Conservation (phyloP, 2,113 vertebrate species). For the Macquaria ambigua region DNA sequence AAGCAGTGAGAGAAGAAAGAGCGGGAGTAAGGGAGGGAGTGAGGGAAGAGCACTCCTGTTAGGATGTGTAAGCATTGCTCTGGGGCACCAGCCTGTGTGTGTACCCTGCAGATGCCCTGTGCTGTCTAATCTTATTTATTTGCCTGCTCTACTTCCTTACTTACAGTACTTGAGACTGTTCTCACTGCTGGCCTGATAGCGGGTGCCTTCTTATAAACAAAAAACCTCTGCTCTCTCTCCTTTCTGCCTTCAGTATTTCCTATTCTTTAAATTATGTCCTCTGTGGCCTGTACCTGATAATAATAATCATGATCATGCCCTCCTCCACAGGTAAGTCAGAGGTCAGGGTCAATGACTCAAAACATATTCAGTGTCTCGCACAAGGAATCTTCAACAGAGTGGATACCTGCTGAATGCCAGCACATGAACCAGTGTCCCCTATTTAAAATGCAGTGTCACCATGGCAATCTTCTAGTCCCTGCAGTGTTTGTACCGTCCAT, state of each 20-base stretch:
- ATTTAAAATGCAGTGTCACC: neutral
- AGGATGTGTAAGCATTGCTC: constrained; percentile 72
- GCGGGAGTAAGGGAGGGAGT: constrained; percentile 16
- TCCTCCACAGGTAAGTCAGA: neutral
- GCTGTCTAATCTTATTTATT: constrained; percentile 79
- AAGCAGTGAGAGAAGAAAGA: constrained; percentile 37
- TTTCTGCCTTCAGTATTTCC: neutral
- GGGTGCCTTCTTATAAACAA: constrained; percentile 26
- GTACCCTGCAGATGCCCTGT: constrained; percentile 75
- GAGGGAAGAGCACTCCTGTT: constrained; percentile 41
- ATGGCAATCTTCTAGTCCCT: neutral
- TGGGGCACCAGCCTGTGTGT: constrained; percentile 65
- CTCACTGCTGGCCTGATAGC: constrained; percentile 54
- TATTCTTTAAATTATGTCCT: constrained; percentile 18
- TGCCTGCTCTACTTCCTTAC: constrained; percentile 58
- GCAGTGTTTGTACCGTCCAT: too few species aligned
- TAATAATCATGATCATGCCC: neutral
- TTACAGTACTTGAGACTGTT: constrained; percentile 66
- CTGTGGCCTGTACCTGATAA: constrained; percentile 9
- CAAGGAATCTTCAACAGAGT: neutral
- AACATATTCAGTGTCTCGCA: neutral
- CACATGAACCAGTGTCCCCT: neutral
- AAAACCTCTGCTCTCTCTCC: neutral
- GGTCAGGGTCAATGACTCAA: neutral
- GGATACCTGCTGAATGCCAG: neutral